Conservation (phyloP, 2,797 vertebrate species). For the Pangasius mekongensis region DNA sequence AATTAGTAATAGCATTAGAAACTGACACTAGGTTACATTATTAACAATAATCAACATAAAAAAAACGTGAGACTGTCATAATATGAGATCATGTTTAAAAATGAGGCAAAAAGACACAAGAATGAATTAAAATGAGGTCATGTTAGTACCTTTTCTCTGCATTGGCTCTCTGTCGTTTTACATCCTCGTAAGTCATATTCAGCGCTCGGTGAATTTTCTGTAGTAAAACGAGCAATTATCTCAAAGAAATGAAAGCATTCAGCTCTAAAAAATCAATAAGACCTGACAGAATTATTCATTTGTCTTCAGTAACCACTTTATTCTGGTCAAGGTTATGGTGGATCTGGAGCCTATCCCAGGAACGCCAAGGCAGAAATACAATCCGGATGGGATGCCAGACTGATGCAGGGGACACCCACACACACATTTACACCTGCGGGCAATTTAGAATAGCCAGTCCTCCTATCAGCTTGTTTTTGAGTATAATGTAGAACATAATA, state of each 20-base stretch:
- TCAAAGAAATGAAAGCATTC: slow-evolving; percentile 39
- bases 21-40: neutral
- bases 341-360: slow-evolving; percentile 6
- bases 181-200: slow-evolving; percentile 79
- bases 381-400: neutral
- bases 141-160: slow-evolving; percentile 76
- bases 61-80: neutral
- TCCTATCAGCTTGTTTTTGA: neutral
- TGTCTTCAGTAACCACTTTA: neutral
- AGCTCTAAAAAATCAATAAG: slow-evolving; percentile 36
- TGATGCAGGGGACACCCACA: neutral
- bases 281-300: slow-evolving; percentile 17
- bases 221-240: slow-evolving; percentile 41
- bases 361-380: neutral
- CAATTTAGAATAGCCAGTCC: neutral
- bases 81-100: neutral
- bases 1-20: neutral
- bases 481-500: neutral
- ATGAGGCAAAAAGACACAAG: neutral
- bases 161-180: slow-evolving; percentile 70
- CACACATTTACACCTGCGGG: neutral
- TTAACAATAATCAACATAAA: neutral
- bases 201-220: slow-evolving; percentile 92
- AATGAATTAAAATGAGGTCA: neutral
- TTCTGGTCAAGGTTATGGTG: neutral